These are phyloP conservation scores for Camptogramma bilineatum DNA, from an alignment of 2,888 invertebrate genomes.

Conservation along the genomic window DNA sequence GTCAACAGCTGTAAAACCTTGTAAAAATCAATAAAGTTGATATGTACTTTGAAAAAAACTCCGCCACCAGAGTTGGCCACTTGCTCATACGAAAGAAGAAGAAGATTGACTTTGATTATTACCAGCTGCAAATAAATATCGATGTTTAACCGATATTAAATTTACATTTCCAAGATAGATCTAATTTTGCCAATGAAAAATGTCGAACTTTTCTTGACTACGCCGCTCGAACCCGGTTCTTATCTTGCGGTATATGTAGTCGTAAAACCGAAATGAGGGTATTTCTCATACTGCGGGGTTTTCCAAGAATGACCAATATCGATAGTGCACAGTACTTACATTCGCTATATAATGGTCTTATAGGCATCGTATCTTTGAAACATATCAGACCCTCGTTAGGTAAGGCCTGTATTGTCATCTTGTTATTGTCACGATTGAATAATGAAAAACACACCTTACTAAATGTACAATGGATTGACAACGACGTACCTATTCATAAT, in stretches of 20 bases:
- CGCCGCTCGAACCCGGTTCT: constrained; percentile 5
- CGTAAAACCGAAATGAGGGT: constrained; percentile 29
- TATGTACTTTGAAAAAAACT: too few relatives aligned
- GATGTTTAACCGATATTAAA: not conserved
- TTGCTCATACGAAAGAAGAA: too few relatives aligned
- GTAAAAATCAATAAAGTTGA: too few relatives aligned
- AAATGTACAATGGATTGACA: too few relatives aligned
- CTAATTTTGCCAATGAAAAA: not conserved
- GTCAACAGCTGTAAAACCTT: too few relatives aligned
- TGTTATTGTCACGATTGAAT: too few relatives aligned
- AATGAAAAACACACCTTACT: too few relatives aligned
- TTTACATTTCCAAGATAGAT: not conserved
- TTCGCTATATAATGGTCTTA: not conserved
- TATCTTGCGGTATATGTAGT: constrained; percentile 28
- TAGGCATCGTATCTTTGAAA: not conserved
- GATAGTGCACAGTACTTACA: constrained; percentile 3
- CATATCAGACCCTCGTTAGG: not conserved
- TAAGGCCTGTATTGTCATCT: not conserved
- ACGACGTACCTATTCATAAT: too few relatives aligned
- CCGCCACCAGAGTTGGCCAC: too few relatives aligned
- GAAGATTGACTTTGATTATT: too few relatives aligned
- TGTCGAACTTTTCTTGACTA: not conserved
- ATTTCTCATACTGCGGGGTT: constrained; percentile 15
- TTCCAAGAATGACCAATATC: constrained; percentile 1
- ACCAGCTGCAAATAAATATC: not conserved